These are phyloP conservation scores for Hippocampus mohnikei DNA, from an alignment of 2,113 vertebrate genomes.

Conservation along the genomic window DNA sequence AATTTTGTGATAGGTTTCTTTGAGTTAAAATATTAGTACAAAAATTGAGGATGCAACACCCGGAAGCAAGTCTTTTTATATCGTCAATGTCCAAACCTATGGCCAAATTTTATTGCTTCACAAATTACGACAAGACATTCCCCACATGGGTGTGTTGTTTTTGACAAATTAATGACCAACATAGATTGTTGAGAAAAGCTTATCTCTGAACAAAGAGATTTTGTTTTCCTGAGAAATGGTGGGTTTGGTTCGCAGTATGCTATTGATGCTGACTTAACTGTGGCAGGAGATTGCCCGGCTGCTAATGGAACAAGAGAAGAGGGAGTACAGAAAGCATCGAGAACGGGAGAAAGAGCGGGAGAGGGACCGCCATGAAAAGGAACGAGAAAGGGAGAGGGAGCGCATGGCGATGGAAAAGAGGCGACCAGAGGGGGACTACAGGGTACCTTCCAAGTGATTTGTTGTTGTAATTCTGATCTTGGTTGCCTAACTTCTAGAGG, in stretches of 20 bases:
- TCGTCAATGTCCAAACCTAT: background rate
- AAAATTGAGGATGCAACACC: background rate
- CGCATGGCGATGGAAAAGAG: slow-evolving; percentile 74
- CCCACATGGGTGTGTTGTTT: background rate
- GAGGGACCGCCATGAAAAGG: slow-evolving; percentile 56
- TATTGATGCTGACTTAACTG: background rate
- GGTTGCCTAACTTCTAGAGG: no score
- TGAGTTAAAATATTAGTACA: background rate
- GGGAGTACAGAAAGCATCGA: slow-evolving; percentile 79
- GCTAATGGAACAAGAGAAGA: slow-evolving; percentile 90
- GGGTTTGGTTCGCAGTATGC: background rate
- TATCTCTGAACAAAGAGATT: no score
- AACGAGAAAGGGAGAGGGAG: slow-evolving; percentile 55
- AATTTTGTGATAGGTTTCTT: background rate
- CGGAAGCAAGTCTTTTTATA: background rate
- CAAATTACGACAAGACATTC: background rate
- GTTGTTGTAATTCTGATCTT: background rate
- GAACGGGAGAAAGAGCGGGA: slow-evolving; percentile 57
- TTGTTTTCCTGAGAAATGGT: no score
- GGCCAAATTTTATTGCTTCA: background rate
- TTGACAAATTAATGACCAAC: background rate
- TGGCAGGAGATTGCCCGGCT: slow-evolving; percentile 86
- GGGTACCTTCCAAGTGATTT: slow-evolving; percentile 65
- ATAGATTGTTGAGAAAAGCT: no score
- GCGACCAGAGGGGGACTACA: slow-evolving; percentile 78